These are phyloP conservation scores for Phyto melanocephala DNA, from an alignment of 2,888 invertebrate species.

Conservation along the genomic window DNA sequence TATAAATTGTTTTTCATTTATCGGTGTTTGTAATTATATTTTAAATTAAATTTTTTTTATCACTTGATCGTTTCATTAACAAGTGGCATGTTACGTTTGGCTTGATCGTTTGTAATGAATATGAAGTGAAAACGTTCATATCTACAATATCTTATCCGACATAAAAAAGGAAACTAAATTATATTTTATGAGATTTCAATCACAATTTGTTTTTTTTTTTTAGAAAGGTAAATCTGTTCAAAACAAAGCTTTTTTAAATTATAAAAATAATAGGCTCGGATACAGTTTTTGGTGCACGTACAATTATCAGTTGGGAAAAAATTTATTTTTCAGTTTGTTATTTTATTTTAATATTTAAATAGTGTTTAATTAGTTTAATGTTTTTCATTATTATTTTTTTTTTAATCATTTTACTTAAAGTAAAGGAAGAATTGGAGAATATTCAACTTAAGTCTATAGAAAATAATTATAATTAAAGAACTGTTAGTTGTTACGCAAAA, in stretches of 20 bases:
- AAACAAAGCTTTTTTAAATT: conserved; percentile 43
- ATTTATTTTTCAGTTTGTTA: conserved; percentile 35
- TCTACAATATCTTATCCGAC: no score
- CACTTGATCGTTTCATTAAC: no score
- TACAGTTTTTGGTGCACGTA: conserved; percentile 24
- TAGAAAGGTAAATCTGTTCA: conserved; percentile 8
- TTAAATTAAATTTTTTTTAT: no score
- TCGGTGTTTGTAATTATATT: no score
- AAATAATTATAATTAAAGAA: conserved; percentile 9
- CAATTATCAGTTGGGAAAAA: conserved; percentile 16
- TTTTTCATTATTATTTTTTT: background rate
- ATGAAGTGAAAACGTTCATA: no score
- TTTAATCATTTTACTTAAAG: conserved; percentile 41
- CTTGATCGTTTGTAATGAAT: no score
- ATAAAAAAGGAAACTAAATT: no score
- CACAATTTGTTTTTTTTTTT: background rate
- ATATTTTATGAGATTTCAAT: no score
- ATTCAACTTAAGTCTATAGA: conserved; percentile 51
- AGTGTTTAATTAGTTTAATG: background rate
- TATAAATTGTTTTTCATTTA: no score
- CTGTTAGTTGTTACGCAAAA: background rate
- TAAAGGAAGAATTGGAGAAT: conserved; percentile 57
- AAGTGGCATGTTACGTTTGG: no score
- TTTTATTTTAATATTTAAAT: background rate
- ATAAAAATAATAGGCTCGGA: conserved; percentile 44